These are phyloP conservation scores for Parazoanthus atlanticus DNA, from an alignment of 92 coral and sea anemone species.

Conservation along the genomic window DNA sequence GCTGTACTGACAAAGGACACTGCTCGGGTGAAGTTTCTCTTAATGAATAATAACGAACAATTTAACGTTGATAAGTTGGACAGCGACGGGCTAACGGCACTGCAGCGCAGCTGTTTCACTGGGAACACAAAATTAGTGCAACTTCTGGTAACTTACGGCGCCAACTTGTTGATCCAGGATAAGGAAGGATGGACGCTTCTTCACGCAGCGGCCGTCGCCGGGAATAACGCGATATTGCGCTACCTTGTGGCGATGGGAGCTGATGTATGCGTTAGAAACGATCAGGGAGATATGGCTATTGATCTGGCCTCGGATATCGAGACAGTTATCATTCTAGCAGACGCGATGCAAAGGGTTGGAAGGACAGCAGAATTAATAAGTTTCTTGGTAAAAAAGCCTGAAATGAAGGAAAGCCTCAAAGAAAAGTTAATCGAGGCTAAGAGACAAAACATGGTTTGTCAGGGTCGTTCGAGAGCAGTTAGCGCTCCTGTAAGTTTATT, in stretches of 20 bases:
- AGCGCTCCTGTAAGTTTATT: slow-evolving; percentile 34
- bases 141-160: slow-evolving; percentile 82
- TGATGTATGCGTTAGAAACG: slow-evolving; percentile 77
- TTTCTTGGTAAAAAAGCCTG: slow-evolving; percentile 76
- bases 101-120: slow-evolving; percentile 88
- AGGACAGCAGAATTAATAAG: slow-evolving; percentile 54
- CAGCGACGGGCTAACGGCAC: slow-evolving; percentile 94
- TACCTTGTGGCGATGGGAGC: slow-evolving; percentile 88
- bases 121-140: slow-evolving; percentile 88
- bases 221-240: slow-evolving; percentile 81
- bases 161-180: slow-evolving; percentile 88
- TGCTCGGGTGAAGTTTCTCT: slow-evolving; percentile 65
- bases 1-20: slow-evolving; percentile 86
- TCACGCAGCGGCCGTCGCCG: slow-evolving; percentile 96
- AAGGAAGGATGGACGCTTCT: slow-evolving; percentile 98
- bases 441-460: neutral
- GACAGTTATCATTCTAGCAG: slow-evolving; percentile 73
- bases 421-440: slow-evolving; percentile 60
- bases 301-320: slow-evolving; percentile 87
- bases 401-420: slow-evolving; percentile 67
- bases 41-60: slow-evolving; percentile 78
- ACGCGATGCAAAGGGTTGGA: slow-evolving; percentile 83
- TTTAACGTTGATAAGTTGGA: slow-evolving; percentile 94
- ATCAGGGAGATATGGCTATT: slow-evolving; percentile 83
- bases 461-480: slow-evolving; percentile 48